Conservation (phyloP, 2,113 vertebrate species). For the Pseudonaja textilis region DNA sequence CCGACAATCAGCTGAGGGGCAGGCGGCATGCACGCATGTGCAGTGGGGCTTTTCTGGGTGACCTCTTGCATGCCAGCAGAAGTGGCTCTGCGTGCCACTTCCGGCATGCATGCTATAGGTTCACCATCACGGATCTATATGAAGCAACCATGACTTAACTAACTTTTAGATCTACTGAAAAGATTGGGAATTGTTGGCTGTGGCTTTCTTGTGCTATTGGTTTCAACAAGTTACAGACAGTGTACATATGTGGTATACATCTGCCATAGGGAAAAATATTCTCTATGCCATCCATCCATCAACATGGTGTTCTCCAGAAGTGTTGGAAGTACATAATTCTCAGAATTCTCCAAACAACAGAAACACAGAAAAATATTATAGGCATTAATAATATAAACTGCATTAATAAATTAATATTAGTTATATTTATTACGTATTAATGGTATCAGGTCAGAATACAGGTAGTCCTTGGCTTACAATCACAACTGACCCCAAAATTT, state of each 20-base stretch:
- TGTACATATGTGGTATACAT: neutral
- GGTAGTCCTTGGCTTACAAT: too few relatives aligned
- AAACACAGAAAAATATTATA: neutral
- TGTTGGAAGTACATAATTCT: neutral
- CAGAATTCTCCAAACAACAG: neutral
- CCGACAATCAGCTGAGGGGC: too few relatives aligned
- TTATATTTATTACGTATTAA: neutral
- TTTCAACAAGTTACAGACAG: neutral
- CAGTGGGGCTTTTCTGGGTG: too few relatives aligned
- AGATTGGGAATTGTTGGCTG: neutral
- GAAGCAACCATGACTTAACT: neutral
- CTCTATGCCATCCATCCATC: neutral
- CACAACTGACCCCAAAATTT: too few relatives aligned
- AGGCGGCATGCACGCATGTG: too few relatives aligned
- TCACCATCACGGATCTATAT: neutral
- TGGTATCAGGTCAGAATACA: neutral
- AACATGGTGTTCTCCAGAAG: neutral
- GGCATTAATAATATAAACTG: neutral
- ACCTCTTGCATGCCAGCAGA: too few relatives aligned
- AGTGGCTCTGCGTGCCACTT: too few relatives aligned
- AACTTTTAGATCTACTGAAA: neutral
- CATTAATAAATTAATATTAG: neutral
- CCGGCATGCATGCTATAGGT: too few relatives aligned
- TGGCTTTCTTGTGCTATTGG: neutral
- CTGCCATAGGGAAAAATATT: neutral